These are phyloP conservation scores for Orius insidiosus DNA, from an alignment of 1,140 invertebrate genomes.

Conservation along the genomic window DNA sequence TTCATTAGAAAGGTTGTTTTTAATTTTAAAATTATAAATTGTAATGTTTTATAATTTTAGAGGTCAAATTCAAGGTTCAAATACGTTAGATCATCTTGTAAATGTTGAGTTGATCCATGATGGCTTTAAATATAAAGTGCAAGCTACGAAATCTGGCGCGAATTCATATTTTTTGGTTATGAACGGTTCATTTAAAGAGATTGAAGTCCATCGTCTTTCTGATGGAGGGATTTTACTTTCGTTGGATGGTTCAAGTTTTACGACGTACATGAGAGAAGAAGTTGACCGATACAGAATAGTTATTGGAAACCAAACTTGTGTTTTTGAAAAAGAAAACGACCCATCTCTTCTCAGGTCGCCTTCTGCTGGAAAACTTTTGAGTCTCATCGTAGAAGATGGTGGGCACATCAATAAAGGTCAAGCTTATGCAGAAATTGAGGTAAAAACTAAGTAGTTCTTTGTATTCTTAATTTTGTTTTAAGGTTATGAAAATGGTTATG, in stretches of 20 bases:
- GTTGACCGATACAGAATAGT: constrained; percentile 90
- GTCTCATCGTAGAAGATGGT: constrained; percentile 83
- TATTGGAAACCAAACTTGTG: constrained; percentile 93
- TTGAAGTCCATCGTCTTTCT: constrained; percentile 83
- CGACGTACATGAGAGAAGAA: constrained; percentile 96
- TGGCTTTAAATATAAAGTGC: constrained; percentile 78
- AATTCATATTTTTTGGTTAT: constrained; percentile 84
- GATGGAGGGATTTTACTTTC: constrained; percentile 82
- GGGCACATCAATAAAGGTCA: constrained; percentile 80
- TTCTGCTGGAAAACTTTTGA: constrained; percentile 90
- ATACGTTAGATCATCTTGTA: constrained; percentile 73
- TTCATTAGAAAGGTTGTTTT: constrained; percentile 59
- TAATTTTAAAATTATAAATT: constrained; percentile 4
- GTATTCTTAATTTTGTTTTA: constrained; percentile 7
- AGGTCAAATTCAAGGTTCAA: constrained; percentile 89
- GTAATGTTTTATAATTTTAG: constrained; percentile 26
- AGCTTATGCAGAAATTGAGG: constrained; percentile 92
- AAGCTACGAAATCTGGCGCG: constrained; percentile 76
- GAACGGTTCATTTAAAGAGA: constrained; percentile 86
- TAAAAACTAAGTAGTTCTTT: constrained; percentile 22
- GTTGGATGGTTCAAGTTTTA: constrained; percentile 82
- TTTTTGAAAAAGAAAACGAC: constrained; percentile 98
- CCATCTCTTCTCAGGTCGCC: constrained; percentile 85
- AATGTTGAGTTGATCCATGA: constrained; percentile 88
- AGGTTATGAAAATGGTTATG: constrained; percentile 99